phyloP scores from a whole-genome alignment of 2,113 vertebrate genomes.

The Brachypteracias leptosomus region DNA sequence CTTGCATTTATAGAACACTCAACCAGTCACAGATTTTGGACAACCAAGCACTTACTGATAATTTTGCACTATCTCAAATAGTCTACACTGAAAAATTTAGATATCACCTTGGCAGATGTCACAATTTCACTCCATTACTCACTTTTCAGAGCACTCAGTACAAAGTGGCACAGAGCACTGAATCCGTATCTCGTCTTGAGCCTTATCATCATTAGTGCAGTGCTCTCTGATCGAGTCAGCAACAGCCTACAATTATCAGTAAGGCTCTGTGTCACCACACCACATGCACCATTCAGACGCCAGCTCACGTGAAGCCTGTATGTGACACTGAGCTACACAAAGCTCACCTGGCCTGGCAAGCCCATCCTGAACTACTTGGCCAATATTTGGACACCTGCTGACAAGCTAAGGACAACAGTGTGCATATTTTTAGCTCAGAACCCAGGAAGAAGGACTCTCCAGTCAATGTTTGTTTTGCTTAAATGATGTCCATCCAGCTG shows the following conservation, averaged over 20 bases:
- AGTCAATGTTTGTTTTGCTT: not conserved
- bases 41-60: no score
- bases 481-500: not conserved
- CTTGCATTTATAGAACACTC: not conserved
- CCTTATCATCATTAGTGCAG: not conserved
- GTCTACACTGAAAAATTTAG: not conserved
- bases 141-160: not conserved
- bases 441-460: not conserved
- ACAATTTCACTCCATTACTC: not conserved
- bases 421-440: not conserved
- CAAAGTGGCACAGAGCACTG: not conserved
- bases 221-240: not conserved
- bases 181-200: not conserved
- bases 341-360: not conserved
- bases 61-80: not conserved
- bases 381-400: not conserved
- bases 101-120: not conserved
- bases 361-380: not conserved
- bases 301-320: not conserved
- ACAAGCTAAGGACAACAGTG: fast-evolving
- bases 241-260: not conserved
- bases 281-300: not conserved
- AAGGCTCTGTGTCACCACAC: not conserved
- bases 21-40: not conserved
- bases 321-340: not conserved